Evolutionary conservation across 2,113 vertebrate genomes (phyloP).

Genomic region (Tympanuchus pallidicinctus): DNA sequence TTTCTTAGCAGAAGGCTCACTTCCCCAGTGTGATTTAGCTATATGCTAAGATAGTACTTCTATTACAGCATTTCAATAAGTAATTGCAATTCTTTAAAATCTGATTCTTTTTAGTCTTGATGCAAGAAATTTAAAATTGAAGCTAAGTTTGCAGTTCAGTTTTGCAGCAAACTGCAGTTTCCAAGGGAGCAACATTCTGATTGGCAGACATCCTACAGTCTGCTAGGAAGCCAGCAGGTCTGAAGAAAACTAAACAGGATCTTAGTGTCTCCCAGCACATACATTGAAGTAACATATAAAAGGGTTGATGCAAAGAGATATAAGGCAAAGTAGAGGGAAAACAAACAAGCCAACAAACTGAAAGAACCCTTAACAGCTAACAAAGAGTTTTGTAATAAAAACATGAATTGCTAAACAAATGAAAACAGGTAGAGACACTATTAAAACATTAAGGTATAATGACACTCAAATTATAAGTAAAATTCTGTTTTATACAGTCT

Average conservation of each 20-base stretch:
- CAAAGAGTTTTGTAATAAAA: accelerated
- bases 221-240: neutral
- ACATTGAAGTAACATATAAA: accelerated
- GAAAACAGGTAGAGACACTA: neutral
- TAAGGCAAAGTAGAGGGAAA: neutral
- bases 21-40: neutral
- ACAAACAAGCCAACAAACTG: neutral
- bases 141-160: neutral
- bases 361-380: neutral
- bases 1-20: neutral
- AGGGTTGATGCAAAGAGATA: neutral
- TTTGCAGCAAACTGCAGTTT: neutral
- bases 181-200: neutral
- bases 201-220: neutral
- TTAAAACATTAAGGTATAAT: neutral
- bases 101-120: neutral
- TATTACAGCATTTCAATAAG: neutral
- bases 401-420: neutral
- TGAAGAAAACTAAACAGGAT: neutral
- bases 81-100: neutral
- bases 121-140: neutral
- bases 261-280: neutral
- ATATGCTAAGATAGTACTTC: neutral
- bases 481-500: neutral
- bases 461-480: neutral